Base-by-base conservation (phyloP, 2,113 vertebrate species). In the Setophaga kirtlandii region DNA sequence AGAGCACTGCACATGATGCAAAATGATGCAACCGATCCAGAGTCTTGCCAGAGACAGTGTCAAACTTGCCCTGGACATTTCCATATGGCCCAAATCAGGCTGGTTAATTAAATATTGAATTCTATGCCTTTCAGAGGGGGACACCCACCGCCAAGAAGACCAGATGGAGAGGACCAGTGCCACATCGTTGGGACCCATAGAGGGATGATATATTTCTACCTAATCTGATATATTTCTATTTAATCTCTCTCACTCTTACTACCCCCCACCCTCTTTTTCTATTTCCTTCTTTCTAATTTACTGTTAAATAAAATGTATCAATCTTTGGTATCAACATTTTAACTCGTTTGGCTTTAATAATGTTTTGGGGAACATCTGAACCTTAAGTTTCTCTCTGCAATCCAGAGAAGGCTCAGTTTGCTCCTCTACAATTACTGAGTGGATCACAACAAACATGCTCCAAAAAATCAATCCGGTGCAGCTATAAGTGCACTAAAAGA, bases 141-240 rank as follows among this genome's bases (percentile, higher is more conserved):
- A 49, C 24, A 7, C 24, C 42, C 4, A 10, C 20, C 24, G 67
- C 13, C 60, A 67, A 67, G 59, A 47, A 64, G 31, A 76, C 20
- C 25, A 58, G 21, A 59, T 37, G 30, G 20, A 67, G 44, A 59
- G 11, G 21, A 59, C 37, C 0, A 6, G 42, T 0, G 1, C 20
- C 20, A 42, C 0, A 0, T 25, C 0, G 0, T 0, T 35, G 9
- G 25, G 37, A 59, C 9, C 17, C 25, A 31, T 0, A 2, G 62
- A 76, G 7, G 11, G 7, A 31, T 37, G 44, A 67, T 7, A 6
- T 11, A 42, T 35, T 67, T 58, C 31, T 42, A 25, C 7, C 50
- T 58, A 25, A 59, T 67, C 50, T 50, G 44, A 65, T 7, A 5
- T 13, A 58, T 25, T 65, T 65, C 35, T 41, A 30, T 9, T 58